phyloP scores from a whole-genome alignment of 2,888 invertebrate species.

The Drosophila ezoana region DNA sequence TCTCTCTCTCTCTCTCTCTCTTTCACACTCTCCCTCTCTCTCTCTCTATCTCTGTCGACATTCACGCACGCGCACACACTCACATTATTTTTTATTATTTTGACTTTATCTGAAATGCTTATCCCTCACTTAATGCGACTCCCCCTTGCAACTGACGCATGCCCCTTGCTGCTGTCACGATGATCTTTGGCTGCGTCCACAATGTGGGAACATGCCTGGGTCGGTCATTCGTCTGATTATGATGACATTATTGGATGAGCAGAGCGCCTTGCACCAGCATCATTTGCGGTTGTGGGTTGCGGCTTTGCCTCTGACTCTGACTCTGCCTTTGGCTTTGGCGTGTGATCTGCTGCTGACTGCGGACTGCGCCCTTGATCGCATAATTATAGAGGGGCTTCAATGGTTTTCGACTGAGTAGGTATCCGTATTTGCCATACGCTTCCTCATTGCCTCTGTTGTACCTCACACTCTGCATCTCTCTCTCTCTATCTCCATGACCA shows the following conservation, averaged over 20 bases:
- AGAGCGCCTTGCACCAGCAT: conserved; percentile 57
- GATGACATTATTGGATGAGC: conserved; percentile 72
- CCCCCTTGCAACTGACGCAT: conserved; percentile 1
- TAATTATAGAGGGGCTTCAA: conserved; percentile 42
- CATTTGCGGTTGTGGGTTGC: conserved; percentile 61
- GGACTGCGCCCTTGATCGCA: conserved; percentile 49
- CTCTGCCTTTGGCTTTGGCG: conserved; percentile 13
- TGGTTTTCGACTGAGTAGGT: conserved; percentile 17
- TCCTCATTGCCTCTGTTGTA: conserved; percentile 13
- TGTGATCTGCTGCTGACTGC: conserved; percentile 25
- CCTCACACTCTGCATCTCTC: not conserved
- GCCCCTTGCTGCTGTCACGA: not conserved
- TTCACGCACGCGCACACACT: conserved; percentile 51
- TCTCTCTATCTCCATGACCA: not conserved
- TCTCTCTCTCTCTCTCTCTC: not conserved
- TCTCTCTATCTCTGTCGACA: conserved; percentile 8
- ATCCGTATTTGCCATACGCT: conserved; percentile 36
- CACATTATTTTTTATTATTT: conserved; percentile 76
- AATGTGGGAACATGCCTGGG: conserved; percentile 63
- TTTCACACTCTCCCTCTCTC: not conserved
- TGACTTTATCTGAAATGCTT: conserved; percentile 73
- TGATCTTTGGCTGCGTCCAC: conserved; percentile 22
- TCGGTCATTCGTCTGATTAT: conserved; percentile 56
- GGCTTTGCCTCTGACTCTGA: conserved; percentile 23
- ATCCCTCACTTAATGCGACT: conserved; percentile 60